Evolutionary conservation across 2,113 vertebrate species (phyloP).

Genomic region (Narcine bancroftii): DNA sequence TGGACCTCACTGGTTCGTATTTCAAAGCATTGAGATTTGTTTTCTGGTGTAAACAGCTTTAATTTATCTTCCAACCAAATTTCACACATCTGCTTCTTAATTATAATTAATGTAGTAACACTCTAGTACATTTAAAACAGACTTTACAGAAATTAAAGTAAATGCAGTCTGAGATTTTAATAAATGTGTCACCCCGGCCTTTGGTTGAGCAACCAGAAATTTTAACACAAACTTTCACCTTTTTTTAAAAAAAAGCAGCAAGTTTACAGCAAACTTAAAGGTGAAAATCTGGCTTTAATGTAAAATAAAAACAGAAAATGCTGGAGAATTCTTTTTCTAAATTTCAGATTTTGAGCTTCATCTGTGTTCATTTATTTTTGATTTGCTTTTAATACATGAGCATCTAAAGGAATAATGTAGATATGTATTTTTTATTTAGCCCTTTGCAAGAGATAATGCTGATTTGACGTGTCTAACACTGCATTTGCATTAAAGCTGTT

Average conservation of each 20-base stretch:
- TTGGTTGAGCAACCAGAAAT: background rate
- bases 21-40: slow-evolving; percentile 31
- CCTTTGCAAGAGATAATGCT: background rate
- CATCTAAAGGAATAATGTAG: background rate
- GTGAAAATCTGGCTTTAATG: background rate
- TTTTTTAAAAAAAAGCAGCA: background rate
- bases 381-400: background rate
- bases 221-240: background rate
- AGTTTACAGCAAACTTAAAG: slow-evolving; percentile 1
- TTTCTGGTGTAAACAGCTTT: slow-evolving; percentile 21
- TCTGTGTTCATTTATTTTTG: no score
- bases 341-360: no score
- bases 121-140: background rate
- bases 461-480: background rate
- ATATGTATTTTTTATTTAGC: background rate
- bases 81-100: background rate
- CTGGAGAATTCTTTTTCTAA: no score
- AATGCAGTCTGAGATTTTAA: background rate
- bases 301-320: no score
- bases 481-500: background rate
- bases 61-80: background rate
- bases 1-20: slow-evolving; percentile 39
- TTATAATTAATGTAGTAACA: no score
- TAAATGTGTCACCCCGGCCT: background rate
- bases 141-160: slow-evolving; percentile 37